These are phyloP conservation scores for Alca torda DNA, from an alignment of 2,797 vertebrate species.

Conservation along the genomic window DNA sequence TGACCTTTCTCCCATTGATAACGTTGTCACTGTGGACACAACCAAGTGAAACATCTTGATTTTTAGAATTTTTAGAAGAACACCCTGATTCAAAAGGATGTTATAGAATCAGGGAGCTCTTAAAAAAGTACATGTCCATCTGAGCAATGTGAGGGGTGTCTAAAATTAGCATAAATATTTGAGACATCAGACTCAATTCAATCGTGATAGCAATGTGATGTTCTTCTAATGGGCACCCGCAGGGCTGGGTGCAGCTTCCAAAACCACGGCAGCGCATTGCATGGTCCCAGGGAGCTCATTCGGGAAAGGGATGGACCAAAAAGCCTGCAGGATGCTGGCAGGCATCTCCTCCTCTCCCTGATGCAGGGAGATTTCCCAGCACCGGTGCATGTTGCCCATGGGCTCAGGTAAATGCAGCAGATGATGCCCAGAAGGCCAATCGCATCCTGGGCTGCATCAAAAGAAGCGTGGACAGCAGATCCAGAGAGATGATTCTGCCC, in stretches of 20 bases:
- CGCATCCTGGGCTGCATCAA: no score
- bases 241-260: background rate
- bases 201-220: background rate
- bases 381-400: fast-evolving
- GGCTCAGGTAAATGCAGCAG: background rate
- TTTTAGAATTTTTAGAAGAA: background rate
- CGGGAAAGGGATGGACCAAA: background rate
- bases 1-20: background rate
- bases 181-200: background rate
- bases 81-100: background rate
- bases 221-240: background rate
- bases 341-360: background rate
- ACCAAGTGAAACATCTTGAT: background rate
- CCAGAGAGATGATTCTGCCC: no score
- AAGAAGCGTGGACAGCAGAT: no score
- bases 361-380: background rate
- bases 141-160: background rate
- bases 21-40: fast-evolving
- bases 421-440: background rate
- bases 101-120: background rate
- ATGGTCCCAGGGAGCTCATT: fast-evolving
- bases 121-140: background rate
- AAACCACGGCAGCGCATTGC: background rate
- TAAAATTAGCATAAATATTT: constrained; percentile 23
- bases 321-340: background rate